Percentiles rank a stretch among this genome's conserved stretches.
These are phyloP conservation scores for Drosophila mayaguana DNA, from an alignment of 2,888 invertebrate species.

Conservation along the genomic window DNA sequence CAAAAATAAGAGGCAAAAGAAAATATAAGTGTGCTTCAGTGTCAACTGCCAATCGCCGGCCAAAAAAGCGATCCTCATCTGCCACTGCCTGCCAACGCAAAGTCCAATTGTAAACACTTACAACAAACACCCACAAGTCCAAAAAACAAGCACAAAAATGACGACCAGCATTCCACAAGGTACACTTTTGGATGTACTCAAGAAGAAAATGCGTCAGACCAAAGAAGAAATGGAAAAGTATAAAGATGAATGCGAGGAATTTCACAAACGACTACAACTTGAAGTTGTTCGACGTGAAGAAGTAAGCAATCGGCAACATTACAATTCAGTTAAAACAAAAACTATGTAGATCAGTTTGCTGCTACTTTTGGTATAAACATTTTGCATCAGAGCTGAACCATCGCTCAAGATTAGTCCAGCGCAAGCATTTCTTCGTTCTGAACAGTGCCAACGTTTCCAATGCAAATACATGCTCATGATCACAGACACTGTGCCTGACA, in stretches of 20 bases:
- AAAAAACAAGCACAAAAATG: constrained; percentile 86
- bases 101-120: constrained; percentile 65
- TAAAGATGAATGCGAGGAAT: constrained; percentile 98
- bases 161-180: constrained; percentile 96
- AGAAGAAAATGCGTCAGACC: constrained; percentile 99
- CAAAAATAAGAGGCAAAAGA: constrained; percentile 39
- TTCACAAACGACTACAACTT: constrained; percentile 96
- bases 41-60: constrained; percentile 30
- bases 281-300: constrained; percentile 98
- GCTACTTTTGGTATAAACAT: constrained; percentile 67
- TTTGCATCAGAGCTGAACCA: constrained; percentile 52
- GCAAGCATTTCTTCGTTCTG: constrained; percentile 61
- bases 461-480: constrained; percentile 48
- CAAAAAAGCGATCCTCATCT: constrained; percentile 30
- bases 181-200: constrained; percentile 97
- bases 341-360: constrained; percentile 5
- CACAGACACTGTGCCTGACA: constrained; percentile 27
- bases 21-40: constrained; percentile 64
- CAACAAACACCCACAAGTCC: constrained; percentile 63
- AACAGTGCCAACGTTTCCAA: constrained; percentile 58
- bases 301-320: constrained; percentile 89
- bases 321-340: constrained; percentile 26
- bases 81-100: constrained; percentile 48
- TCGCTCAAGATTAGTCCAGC: constrained; percentile 23
- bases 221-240: constrained; percentile 99